These are phyloP conservation scores for Dendrolimus kikuchii DNA, from an alignment of 1,140 invertebrate genomes.

Conservation along the genomic window DNA sequence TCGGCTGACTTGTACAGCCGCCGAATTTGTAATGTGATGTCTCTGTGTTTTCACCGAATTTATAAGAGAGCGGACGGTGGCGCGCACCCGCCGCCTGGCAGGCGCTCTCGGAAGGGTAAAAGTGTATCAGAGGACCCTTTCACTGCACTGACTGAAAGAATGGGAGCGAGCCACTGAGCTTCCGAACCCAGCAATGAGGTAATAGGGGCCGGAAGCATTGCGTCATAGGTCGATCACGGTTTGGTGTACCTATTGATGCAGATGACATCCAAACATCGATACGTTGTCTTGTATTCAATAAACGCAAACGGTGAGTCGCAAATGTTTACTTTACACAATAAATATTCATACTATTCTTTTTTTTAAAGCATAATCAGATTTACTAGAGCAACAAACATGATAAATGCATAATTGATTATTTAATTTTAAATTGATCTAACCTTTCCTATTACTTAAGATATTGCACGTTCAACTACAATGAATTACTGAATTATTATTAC, in stretches of 20 bases:
- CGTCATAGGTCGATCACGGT: constrained; percentile 44
- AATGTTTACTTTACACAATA: no score
- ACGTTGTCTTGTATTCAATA: neutral
- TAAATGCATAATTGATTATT: no score
- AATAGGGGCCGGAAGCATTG: constrained; percentile 56
- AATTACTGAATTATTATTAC: no score
- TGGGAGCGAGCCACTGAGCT: constrained; percentile 56
- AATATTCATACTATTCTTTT: no score
- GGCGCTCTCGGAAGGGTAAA: constrained; percentile 54
- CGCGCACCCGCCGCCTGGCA: constrained; percentile 34
- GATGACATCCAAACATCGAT: constrained; percentile 17
- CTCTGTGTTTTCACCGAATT: constrained; percentile 61
- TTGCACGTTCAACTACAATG: no score
- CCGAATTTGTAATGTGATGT: constrained; percentile 68
- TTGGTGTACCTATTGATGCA: constrained; percentile 42
- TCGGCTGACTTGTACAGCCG: constrained; percentile 54
- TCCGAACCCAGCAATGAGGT: constrained; percentile 61
- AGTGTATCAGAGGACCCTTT: constrained; percentile 66
- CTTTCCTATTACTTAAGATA: no score
- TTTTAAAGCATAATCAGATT: no score
- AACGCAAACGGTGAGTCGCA: no score
- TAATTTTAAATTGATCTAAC: no score
- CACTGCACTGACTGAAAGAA: constrained; percentile 64
- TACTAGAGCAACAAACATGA: no score
- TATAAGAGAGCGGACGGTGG: constrained; percentile 53